A percentile compares a stretch with the other conserved stretches of the same genome.
phyloP scores from a whole-genome alignment of 1,140 invertebrate species.

The Cyclina sinensis region DNA sequence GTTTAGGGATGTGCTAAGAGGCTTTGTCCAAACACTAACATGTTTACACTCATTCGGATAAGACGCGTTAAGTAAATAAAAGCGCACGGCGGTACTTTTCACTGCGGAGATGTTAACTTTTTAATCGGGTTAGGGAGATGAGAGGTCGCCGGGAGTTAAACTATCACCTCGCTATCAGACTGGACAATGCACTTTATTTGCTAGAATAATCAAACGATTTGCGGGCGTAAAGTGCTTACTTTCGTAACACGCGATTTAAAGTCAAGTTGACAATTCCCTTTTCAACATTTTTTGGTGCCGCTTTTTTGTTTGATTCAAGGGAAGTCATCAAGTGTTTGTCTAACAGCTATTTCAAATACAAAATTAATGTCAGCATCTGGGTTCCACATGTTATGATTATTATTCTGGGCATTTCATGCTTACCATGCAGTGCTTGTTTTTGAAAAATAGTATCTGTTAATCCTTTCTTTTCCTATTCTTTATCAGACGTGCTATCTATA shows the following conservation, averaged over 20 bases:
- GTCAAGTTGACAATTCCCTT: conserved; percentile 34
- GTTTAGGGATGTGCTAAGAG: conserved; percentile 15
- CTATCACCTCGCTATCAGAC: conserved; percentile 1
- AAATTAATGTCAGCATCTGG: neutral
- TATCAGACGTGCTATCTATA: no score
- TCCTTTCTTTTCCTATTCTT: no score
- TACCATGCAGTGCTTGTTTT: no score
- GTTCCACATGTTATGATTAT: conserved; percentile 1
- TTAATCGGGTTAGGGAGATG: conserved; percentile 35
- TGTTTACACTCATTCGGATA: conserved; percentile 44
- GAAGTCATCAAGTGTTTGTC: neutral
- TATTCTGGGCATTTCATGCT: no score
- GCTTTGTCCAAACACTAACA: conserved; percentile 36
- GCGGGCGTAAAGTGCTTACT: neutral
- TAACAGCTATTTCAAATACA: neutral
- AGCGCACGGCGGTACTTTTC: conserved; percentile 23
- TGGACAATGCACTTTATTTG: neutral
- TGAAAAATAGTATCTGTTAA: no score
- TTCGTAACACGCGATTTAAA: neutral
- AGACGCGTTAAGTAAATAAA: conserved; percentile 46
- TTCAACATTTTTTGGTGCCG: neutral
- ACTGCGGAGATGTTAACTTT: conserved; percentile 34
- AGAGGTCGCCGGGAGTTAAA: conserved; percentile 35
- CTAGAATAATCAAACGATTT: conserved; percentile 9
- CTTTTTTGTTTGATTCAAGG: neutral